Evolutionary conservation across 2,113 vertebrate species (phyloP), one percentile per base, ranked within the genome.

Genomic region (Daphoenositta chrysoptera): DNA sequence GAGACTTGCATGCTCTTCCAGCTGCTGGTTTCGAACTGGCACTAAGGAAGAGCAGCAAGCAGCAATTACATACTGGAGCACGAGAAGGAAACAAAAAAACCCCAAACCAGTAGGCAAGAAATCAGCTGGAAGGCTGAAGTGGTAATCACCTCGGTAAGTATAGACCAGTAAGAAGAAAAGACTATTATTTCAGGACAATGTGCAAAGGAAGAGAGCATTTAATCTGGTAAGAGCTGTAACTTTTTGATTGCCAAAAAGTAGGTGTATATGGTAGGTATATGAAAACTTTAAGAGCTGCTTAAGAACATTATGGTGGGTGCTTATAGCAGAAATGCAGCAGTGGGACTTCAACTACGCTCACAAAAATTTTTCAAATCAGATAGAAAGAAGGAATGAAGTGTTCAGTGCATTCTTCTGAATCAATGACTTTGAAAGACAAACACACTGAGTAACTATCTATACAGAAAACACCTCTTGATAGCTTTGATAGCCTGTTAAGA

Each of bases 11-110:
- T 76, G 48, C 77, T 80, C 47, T 56, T 92, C 40, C 77, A 82
- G 77, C 65, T 91, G 73, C 70, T 77, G 37, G 40, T 93, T 78
- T 95, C 91, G 83, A 91, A 93, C 66, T 73, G 70, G 57, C 63
- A 61, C 73, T 65, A 87, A 71, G 30, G 33, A 77, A 28, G 40
- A 83, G 18, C 50, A 84, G 40, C 27, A 57, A 87, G 37, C 60
- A 91, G 65, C 61, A 65, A 91, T 83, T 86, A 90, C 51, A 75
- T 45, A 83, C 42, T 81, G 71, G 63, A 80, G 47, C 68, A 78
- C 30, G 76, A 90, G 35, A 92, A 58, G 44, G 44, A 80, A 88
- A 71, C 40, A 89, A 90, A 89, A 87, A 66, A 57, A 1, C 4
- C 40, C 26, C 10, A 58, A 68, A 91, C 33, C 70, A 80, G 65